Percentiles rank a stretch among this genome's conserved stretches.
These are phyloP conservation scores for Agrilus cyanescens DNA, from an alignment of 2,888 invertebrate species.

Conservation along the genomic window DNA sequence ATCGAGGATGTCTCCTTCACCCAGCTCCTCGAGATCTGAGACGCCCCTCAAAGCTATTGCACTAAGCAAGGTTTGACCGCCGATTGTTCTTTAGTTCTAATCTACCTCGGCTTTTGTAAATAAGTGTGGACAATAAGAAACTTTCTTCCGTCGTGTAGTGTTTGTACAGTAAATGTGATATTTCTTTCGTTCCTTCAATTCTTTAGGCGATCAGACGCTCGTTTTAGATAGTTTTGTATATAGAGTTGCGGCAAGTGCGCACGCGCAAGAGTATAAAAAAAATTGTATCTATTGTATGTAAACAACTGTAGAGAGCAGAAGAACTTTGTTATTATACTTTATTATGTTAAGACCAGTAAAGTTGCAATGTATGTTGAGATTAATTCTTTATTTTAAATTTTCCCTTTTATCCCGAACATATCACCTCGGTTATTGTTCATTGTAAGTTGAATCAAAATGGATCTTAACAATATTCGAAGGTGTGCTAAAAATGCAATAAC, in stretches of 20 bases:
- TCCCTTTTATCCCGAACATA: no score
- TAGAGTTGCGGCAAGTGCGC: constrained; percentile 19
- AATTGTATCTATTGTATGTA: constrained; percentile 36
- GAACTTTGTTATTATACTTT: constrained; percentile 32
- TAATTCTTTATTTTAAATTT: no score
- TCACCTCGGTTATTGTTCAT: no score
- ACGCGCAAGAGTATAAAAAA: constrained; percentile 32
- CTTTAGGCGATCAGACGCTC: constrained; percentile 17
- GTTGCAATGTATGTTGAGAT: constrained; percentile 8
- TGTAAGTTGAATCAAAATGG: no score
- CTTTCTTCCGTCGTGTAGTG: constrained; percentile 24
- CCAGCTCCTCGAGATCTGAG: constrained; percentile 47
- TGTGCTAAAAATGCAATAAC: no score
- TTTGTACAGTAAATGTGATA: constrained; percentile 36
- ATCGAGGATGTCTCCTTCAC: constrained; percentile 49
- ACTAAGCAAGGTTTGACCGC: constrained; percentile 36
- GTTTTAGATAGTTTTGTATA: constrained; percentile 17
- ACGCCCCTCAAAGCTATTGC: constrained; percentile 39
- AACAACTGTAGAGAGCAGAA: constrained; percentile 26
- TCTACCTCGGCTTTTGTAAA: constrained; percentile 31
- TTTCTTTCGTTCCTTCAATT: constrained; percentile 34
- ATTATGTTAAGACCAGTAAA: constrained; percentile 24
- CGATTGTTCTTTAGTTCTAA: constrained; percentile 26
- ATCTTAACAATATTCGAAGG: no score
- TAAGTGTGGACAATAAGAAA: constrained; percentile 29